Conservation (phyloP, 2,888 invertebrate genomes). For the Trichacis sp. region DNA sequence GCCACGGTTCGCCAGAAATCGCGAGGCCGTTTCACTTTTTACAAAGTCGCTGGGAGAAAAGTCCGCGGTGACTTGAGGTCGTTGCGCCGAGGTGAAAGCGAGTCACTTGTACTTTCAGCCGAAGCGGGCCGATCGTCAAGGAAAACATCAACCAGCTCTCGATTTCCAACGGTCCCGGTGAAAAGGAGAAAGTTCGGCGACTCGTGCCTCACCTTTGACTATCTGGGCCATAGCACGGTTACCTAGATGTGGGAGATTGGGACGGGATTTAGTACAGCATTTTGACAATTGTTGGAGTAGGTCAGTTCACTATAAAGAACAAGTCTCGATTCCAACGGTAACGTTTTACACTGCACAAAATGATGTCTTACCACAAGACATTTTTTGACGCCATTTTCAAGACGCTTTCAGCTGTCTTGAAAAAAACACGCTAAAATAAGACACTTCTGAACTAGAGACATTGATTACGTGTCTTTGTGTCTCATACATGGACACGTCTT, state of each 20-base stretch:
- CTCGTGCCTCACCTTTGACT: conserved; percentile 22
- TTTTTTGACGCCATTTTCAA: too few species aligned
- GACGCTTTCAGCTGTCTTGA: too few species aligned
- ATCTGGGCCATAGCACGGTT: conserved; percentile 52
- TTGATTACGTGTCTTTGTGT: too few species aligned
- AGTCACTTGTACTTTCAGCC: conserved; percentile 47
- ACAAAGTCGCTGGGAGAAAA: conserved; percentile 31
- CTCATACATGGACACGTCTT: too few species aligned
- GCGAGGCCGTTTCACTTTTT: conserved; percentile 46
- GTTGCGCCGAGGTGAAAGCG: conserved; percentile 40
- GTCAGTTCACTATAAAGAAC: too few species aligned
- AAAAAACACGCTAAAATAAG: too few species aligned
- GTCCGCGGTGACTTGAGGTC: conserved; percentile 16
- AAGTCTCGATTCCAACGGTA: too few species aligned
- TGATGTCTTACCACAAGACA: too few species aligned
- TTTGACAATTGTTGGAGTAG: too few species aligned
- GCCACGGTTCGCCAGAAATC: conserved; percentile 45
- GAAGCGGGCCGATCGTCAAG: conserved; percentile 22
- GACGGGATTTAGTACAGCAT: too few species aligned
- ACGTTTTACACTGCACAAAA: too few species aligned
- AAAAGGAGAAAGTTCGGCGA: conserved; percentile 50
- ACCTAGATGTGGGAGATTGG: conserved; percentile 39
- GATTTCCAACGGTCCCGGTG: conserved; percentile 39
- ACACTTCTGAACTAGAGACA: too few species aligned
- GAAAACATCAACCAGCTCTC: conserved; percentile 43